Percentiles rank a stretch among this genome's conserved stretches.
Evolutionary conservation across 2,113 vertebrate genomes (phyloP).

Genomic region (Platanista minor): DNA sequence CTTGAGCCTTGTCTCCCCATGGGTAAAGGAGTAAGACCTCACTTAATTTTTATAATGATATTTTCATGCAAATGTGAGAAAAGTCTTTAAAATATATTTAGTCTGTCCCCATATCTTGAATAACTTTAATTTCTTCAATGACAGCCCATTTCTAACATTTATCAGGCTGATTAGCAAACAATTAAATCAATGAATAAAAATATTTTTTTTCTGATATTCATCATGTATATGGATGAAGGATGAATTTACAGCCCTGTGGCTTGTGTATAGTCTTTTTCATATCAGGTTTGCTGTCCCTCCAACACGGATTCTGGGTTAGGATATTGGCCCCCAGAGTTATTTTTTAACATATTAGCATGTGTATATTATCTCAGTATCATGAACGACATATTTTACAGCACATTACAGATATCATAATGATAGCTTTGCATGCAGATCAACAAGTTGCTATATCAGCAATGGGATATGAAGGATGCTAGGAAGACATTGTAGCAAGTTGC

Average conservation of each 20-base stretch:
- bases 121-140: neutral
- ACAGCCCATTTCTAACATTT: neutral
- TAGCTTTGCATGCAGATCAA: neutral
- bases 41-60: neutral
- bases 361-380: neutral
- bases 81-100: neutral
- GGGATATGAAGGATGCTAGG: neutral
- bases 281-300: neutral
- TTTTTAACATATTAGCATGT: neutral
- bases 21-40: neutral
- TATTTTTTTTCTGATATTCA: neutral
- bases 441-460: neutral
- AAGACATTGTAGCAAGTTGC: neutral
- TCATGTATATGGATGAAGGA: neutral
- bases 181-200: neutral
- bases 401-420: neutral
- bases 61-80: neutral
- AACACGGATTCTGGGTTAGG: neutral
- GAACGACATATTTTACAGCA: neutral
- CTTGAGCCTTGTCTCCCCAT: neutral
- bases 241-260: neutral
- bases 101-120: neutral
- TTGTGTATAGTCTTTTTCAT: neutral
- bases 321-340: neutral
- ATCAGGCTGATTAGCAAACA: neutral